phyloP scores from a whole-genome alignment of 2,797 vertebrate genomes.

The Coregonus suidteri region DNA sequence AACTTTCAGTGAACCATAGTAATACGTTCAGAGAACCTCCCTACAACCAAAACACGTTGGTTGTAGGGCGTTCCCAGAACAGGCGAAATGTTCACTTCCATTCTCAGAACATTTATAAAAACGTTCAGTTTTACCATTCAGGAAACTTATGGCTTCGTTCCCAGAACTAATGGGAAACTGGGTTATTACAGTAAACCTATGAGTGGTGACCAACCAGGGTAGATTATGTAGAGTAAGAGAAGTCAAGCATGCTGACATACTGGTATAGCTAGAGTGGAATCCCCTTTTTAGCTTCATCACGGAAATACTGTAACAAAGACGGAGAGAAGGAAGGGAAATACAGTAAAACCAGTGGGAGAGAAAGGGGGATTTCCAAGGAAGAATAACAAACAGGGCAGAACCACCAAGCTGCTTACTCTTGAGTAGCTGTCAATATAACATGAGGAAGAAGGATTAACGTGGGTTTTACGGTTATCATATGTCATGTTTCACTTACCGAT shows the following conservation, averaged over 20 bases:
- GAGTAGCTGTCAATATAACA: background rate
- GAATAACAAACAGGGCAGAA: background rate
- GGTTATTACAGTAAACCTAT: background rate
- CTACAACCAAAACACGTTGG: too few species aligned
- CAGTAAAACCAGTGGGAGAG: background rate
- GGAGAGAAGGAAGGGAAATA: background rate
- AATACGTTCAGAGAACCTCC: too few species aligned
- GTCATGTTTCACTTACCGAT: background rate
- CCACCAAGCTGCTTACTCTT: slow-evolving; percentile 1
- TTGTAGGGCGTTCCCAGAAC: too few species aligned
- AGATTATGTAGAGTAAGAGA: background rate
- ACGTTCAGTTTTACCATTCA: too few species aligned
- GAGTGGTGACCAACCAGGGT: background rate
- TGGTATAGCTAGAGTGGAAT: background rate
- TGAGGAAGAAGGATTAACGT: background rate
- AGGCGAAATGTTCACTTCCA: too few species aligned
- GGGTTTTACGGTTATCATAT: background rate
- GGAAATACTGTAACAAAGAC: background rate
- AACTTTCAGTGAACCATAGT: too few species aligned
- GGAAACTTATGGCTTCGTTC: too few species aligned
- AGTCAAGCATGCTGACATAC: background rate
- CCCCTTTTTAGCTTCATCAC: background rate
- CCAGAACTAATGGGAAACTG: too few species aligned
- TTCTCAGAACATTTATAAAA: too few species aligned
- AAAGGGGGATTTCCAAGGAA: background rate